Conservation (phyloP, 2,888 invertebrate species). For the Entomobrya proxima region DNA sequence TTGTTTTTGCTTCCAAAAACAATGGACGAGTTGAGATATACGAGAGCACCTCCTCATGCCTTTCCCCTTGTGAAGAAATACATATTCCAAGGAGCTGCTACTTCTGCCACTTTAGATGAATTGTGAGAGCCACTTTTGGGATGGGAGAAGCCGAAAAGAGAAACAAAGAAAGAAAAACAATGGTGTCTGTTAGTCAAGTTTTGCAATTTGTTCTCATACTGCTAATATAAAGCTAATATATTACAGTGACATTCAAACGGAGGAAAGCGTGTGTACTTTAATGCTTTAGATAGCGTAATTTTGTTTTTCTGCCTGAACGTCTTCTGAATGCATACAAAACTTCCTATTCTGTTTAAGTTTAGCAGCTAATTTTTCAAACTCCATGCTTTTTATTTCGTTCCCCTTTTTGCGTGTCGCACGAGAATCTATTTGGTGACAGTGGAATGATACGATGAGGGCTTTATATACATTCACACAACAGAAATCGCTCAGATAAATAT, state of each 20-base stretch:
- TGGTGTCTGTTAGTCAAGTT: slow-evolving; percentile 38
- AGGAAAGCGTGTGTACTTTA: neutral
- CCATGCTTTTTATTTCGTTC: neutral
- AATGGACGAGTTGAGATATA: neutral
- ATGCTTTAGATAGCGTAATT: neutral
- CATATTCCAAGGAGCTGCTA: neutral
- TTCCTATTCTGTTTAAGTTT: neutral
- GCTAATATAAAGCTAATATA: neutral
- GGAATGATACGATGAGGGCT: no score
- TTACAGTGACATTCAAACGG: neutral
- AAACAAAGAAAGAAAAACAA: slow-evolving; percentile 30
- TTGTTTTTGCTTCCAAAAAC: neutral
- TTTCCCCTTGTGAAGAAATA: neutral
- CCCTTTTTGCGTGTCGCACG: neutral
- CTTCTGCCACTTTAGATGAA: slow-evolving; percentile 25
- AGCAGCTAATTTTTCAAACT: slow-evolving; percentile 16
- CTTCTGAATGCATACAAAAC: slow-evolving; percentile 9
- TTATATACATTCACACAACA: no score
- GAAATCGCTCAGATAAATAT: no score
- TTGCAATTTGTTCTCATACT: slow-evolving; percentile 33
- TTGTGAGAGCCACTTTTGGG: neutral
- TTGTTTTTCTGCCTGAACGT: neutral
- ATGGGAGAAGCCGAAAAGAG: neutral
- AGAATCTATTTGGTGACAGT: no score
- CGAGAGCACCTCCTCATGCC: neutral